A percentile compares a stretch with the other conserved stretches of the same genome.
These are phyloP conservation scores for Arrhopalites spinosus DNA, from an alignment of 2,888 invertebrate genomes.

Conservation along the genomic window DNA sequence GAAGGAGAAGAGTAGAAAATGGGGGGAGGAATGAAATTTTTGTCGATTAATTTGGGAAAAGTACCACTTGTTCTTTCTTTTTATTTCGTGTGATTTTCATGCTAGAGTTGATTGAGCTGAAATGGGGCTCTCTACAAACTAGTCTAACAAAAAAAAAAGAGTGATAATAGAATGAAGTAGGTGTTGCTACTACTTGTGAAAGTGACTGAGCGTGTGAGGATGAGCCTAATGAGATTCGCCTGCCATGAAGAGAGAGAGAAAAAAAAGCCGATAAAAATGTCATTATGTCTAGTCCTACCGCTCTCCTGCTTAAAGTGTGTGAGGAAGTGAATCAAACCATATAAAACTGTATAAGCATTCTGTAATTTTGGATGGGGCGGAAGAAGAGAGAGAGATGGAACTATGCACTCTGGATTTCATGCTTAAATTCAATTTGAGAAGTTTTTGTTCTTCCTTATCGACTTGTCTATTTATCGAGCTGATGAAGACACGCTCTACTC, in stretches of 20 bases:
- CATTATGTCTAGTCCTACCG: slow-evolving; percentile 7
- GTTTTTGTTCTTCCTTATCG: slow-evolving; percentile 20
- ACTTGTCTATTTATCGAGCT: slow-evolving; percentile 16
- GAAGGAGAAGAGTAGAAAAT: background rate
- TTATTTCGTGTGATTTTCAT: slow-evolving; percentile 18
- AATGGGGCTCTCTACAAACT: background rate
- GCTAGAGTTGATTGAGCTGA: slow-evolving; percentile 16
- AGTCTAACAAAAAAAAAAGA: background rate
- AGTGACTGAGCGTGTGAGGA: slow-evolving; percentile 35
- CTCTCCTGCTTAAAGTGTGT: background rate
- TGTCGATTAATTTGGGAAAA: slow-evolving; percentile 33
- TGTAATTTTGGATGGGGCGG: background rate
- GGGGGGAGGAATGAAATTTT: slow-evolving; percentile 17
- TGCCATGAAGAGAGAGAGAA: slow-evolving; percentile 19
- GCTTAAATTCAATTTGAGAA: slow-evolving; percentile 20
- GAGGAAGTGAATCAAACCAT: background rate
- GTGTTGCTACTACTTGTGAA: slow-evolving; percentile 20
- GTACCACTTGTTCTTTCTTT: slow-evolving; percentile 18
- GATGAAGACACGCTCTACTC: slow-evolving; percentile 11
- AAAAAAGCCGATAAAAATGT: slow-evolving; percentile 34
- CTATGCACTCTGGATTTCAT: background rate
- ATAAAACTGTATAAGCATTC: background rate
- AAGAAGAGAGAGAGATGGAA: background rate
- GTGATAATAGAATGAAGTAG: slow-evolving; percentile 7
- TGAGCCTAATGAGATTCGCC: slow-evolving; percentile 36